Conservation (phyloP, 2,888 invertebrate species). For the Boloria selene region DNA sequence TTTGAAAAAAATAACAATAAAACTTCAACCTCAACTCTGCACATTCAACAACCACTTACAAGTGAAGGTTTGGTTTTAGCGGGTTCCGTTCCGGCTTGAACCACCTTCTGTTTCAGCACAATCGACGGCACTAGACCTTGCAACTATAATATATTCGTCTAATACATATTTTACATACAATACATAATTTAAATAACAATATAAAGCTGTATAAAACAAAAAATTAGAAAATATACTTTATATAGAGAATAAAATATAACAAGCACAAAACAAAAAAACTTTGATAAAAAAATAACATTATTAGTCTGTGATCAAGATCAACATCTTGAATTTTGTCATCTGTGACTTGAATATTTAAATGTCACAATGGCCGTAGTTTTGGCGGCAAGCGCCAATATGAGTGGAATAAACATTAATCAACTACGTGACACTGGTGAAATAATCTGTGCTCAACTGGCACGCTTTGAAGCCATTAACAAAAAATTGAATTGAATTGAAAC, state of each 20-base stretch:
- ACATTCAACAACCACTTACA: conserved; percentile 56
- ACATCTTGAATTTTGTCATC: conserved; percentile 4
- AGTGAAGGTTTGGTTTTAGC: not conserved
- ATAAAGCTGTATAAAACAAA: not conserved
- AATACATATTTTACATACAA: conserved; percentile 2
- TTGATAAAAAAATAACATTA: not conserved
- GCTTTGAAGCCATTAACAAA: too few species aligned
- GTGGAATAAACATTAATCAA: too few species aligned
- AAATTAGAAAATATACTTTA: not conserved
- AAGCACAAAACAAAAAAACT: not conserved
- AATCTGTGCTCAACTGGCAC: too few species aligned
- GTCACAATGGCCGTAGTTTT: not conserved
- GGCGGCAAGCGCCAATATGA: not conserved
- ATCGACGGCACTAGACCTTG: conserved; percentile 68
- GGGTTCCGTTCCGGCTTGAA: conserved; percentile 43
- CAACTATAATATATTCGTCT: conserved; percentile 56
- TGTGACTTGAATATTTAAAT: not conserved
- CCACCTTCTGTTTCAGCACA: conserved; percentile 55
- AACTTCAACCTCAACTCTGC: not conserved
- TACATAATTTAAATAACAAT: not conserved
- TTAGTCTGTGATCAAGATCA: not conserved
- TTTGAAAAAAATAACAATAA: not conserved
- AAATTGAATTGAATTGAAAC: too few species aligned
- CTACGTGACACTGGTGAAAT: too few species aligned
- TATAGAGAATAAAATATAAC: not conserved